These are phyloP conservation scores for Neolamprologus tretocephalus DNA, from an alignment of 2,113 vertebrate species.

Conservation along the genomic window DNA sequence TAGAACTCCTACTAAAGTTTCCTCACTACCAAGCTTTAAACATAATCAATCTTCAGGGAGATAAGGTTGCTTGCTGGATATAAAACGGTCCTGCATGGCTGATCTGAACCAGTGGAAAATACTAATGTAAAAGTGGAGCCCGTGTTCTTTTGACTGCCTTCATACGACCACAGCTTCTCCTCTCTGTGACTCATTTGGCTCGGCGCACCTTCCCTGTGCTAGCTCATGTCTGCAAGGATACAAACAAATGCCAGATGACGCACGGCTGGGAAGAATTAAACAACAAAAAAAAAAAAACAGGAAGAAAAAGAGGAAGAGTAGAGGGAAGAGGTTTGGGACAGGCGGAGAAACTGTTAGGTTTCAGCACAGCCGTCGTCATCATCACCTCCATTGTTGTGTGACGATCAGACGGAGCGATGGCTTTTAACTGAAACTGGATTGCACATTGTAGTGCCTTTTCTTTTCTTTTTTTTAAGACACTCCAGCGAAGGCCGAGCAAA, in stretches of 20 bases:
- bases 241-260: background rate
- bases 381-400: background rate
- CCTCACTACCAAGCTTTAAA: background rate
- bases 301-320: background rate
- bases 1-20: background rate
- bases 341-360: background rate
- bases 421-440: conserved; percentile 43
- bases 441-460: conserved; percentile 25
- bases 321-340: background rate
- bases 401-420: conserved; percentile 33
- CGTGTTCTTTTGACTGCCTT: background rate
- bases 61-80: background rate
- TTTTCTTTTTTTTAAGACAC: background rate
- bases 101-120: background rate
- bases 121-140: background rate
- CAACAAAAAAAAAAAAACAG: background rate
- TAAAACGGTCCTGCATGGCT: background rate
- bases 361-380: background rate
- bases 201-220: background rate
- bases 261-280: background rate
- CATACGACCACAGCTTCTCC: background rate
- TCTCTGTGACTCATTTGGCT: background rate
- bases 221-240: background rate
- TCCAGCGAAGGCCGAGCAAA: conserved; percentile 23
- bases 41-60: background rate